phyloP scores from a whole-genome alignment of 2,113 vertebrate species.

The Dromiciops gliroides region DNA sequence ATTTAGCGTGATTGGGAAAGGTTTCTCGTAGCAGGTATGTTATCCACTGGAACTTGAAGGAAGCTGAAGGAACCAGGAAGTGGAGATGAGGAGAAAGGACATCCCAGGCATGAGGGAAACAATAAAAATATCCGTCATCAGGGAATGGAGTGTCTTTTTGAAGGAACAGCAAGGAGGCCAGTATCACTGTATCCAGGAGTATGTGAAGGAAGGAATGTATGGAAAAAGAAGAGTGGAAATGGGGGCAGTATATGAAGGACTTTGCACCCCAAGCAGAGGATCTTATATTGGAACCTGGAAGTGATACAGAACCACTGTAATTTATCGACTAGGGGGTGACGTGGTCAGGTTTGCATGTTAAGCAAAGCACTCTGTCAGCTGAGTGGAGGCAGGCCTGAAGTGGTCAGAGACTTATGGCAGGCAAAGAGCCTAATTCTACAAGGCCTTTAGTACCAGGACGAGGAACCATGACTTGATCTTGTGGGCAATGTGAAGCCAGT shows the following conservation, averaged over 20 bases:
- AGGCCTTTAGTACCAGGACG: background rate
- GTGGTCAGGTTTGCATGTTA: background rate
- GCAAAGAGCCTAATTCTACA: background rate
- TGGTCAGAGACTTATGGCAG: background rate
- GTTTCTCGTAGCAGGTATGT: background rate
- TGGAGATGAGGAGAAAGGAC: background rate
- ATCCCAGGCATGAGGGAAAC: background rate
- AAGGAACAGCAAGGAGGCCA: background rate
- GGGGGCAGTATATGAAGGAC: background rate
- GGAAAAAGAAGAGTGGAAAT: background rate
- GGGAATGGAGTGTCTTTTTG: background rate
- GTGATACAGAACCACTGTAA: background rate
- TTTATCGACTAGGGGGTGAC: background rate
- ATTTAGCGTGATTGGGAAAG: background rate
- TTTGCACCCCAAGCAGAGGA: background rate
- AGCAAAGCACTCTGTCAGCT: background rate
- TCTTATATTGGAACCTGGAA: background rate
- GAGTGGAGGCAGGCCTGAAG: background rate
- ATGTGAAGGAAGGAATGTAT: background rate
- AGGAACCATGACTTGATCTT: background rate
- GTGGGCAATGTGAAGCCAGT: background rate
- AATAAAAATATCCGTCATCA: background rate
- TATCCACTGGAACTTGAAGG: background rate
- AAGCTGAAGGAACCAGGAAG: background rate
- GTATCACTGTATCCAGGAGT: background rate